A percentile compares a stretch with the other conserved stretches of the same genome.
Conservation (phyloP, 2,113 vertebrate genomes). For the Prionailurus bengalensis region DNA sequence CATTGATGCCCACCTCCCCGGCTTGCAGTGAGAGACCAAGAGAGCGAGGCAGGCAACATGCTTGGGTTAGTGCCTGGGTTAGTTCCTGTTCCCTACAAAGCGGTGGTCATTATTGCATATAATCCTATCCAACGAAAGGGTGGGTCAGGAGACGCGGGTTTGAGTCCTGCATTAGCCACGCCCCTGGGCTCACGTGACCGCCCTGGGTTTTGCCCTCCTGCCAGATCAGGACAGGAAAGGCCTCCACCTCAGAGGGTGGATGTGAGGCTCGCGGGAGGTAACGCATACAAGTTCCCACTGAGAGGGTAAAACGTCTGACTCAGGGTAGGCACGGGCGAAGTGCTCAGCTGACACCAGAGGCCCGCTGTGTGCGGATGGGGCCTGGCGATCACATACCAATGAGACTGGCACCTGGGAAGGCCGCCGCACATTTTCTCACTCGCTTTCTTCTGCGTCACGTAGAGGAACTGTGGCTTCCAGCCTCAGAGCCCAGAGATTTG, state of each 20-base stretch:
- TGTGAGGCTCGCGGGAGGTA: accelerated
- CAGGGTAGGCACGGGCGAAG: accelerated
- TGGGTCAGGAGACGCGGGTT: background rate
- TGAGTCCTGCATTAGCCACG: background rate
- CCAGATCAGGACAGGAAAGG: background rate
- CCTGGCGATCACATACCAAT: accelerated
- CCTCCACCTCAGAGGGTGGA: accelerated
- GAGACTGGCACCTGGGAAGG: background rate
- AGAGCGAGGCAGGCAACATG: accelerated
- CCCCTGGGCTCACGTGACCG: background rate
- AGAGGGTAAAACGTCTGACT: background rate
- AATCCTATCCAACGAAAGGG: background rate
- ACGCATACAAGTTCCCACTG: accelerated
- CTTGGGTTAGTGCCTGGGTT: too few species aligned
- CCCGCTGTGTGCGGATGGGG: accelerated
- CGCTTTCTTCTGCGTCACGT: background rate
- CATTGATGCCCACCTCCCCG: background rate
- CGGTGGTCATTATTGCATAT: accelerated
- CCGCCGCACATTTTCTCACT: background rate
- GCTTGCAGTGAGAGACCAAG: background rate
- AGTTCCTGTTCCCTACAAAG: background rate
- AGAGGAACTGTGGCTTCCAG: background rate
- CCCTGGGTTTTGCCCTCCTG: background rate
- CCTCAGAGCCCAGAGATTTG: too few species aligned
- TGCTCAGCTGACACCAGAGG: background rate